Evolutionary conservation across 2,113 vertebrate genomes (phyloP).

Genomic region (Pelecanoides urinatrix): DNA sequence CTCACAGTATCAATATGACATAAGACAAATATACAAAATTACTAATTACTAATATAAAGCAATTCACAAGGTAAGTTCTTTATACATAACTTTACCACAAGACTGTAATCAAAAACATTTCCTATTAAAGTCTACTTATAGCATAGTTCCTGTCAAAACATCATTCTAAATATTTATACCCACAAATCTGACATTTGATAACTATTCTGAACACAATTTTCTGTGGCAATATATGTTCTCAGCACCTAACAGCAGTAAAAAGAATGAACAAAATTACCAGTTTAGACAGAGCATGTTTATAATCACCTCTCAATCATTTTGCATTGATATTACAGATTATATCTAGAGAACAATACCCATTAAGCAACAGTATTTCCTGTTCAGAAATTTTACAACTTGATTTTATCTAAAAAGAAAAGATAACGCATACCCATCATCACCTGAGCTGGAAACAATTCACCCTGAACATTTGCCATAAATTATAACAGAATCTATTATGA

Average conservation of each 20-base stretch:
- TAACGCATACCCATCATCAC: accelerated
- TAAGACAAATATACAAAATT: background rate
- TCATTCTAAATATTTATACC: background rate
- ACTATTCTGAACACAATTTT: background rate
- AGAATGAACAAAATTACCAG: background rate
- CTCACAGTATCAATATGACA: background rate
- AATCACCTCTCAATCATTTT: background rate
- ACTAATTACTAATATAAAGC: background rate
- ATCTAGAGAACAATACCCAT: background rate
- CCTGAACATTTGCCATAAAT: background rate
- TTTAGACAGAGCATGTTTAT: background rate
- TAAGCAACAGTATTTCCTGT: background rate
- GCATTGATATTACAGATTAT: background rate
- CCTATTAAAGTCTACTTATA: background rate
- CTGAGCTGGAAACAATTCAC: background rate
- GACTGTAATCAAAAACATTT: background rate
- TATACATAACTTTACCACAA: background rate
- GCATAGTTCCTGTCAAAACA: background rate
- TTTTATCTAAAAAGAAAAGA: background rate
- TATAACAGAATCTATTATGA: background rate
- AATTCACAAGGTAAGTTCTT: background rate
- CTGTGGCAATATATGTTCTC: background rate
- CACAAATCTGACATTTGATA: background rate
- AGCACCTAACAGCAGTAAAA: background rate
- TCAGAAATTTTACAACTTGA: background rate